Evolutionary conservation across 30 jellyfish, hydroid and myxozoan genomes (phyloP), one percentile per base, ranked within the genome.

Genomic region (Aurelia coerulea): DNA sequence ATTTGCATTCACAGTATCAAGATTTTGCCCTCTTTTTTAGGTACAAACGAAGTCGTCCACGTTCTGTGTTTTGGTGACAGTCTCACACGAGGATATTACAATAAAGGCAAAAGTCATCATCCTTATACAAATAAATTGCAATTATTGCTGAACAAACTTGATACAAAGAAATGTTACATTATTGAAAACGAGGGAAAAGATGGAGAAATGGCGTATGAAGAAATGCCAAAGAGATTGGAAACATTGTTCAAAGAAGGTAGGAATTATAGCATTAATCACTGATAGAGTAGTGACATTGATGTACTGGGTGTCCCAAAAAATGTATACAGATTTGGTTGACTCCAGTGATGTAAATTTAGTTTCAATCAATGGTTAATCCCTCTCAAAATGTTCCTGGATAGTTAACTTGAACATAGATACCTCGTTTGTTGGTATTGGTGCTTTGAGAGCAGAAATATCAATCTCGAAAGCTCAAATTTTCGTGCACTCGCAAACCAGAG

Each of bases 41-140:
- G 98, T 9, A 93, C 98, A 17, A 74, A 83, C 62, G 89, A 88
- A 46, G 98, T 93, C 49, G 88, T 74, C 51, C 95, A 89, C 70
- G 60, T 93, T 11, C 70, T 93, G 78, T 95, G 97, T 54, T 93
- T 93, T 84, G 98, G 98, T 62, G 98, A 93, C 87, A 88, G 97
- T 56, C 92, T 93, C 4, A 93, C 98, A 31, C 93, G 98, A 14
- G 98, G 98, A 18, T 93, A 93, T 79, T 93, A 93, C 95, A 93
- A 93, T 85, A 93, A 89, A 89, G 98, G 98, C 19, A 88, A 93
- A 72, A 93, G 84, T 76, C 98, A 93, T 58, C 98, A 93, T 68
- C 98, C 98, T 17, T 93, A 93, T 79, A 93, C 98, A 11, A 89
- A 81, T 80, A 88, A 89, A 67, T 86, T 93, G 23, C 96, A 93